A percentile compares a stretch with the other conserved stretches of the same genome.
phyloP scores from a whole-genome alignment of 2,888 invertebrate species.

The Napeogenes sylphis region DNA sequence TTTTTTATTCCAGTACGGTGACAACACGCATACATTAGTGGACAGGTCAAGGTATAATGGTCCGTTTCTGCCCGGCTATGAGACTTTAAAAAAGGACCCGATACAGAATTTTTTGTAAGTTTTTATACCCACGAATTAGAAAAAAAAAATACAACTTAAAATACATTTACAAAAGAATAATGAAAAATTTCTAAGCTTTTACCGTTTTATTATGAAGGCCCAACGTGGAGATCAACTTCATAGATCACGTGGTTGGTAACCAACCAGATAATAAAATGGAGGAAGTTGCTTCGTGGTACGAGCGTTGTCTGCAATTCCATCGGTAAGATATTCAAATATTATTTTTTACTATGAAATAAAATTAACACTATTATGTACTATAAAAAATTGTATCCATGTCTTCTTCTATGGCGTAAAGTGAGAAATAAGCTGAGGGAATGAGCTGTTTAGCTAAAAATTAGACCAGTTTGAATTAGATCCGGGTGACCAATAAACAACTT shows the following conservation, averaged over 20 bases:
- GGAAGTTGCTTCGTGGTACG: slow-evolving; percentile 90
- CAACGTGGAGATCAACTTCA: slow-evolving; percentile 86
- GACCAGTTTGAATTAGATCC: no score
- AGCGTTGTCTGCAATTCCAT: slow-evolving; percentile 79
- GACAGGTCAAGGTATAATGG: slow-evolving; percentile 91
- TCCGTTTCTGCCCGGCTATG: slow-evolving; percentile 91
- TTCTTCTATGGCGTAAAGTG: no score
- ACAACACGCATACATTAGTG: slow-evolving; percentile 96
- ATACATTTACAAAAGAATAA: no score
- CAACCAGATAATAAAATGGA: slow-evolving; percentile 97
- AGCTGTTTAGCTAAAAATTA: no score
- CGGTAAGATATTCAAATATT: slow-evolving; percentile 47
- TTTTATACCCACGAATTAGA: slow-evolving; percentile 8
- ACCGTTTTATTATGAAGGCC: slow-evolving; percentile 71
- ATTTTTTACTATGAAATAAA: background rate
- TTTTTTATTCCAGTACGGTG: slow-evolving; percentile 87
- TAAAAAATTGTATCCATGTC: no score
- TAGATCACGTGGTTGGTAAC: slow-evolving; percentile 98
- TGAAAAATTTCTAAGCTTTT: no score
- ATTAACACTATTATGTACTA: background rate
- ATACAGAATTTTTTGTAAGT: slow-evolving; percentile 81
- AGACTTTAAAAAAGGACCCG: slow-evolving; percentile 73
- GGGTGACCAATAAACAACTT: no score
- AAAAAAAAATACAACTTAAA: no score
- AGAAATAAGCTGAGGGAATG: no score